Base-by-base conservation (phyloP, 2,888 invertebrate species). In the Tipula lateralis region DNA sequence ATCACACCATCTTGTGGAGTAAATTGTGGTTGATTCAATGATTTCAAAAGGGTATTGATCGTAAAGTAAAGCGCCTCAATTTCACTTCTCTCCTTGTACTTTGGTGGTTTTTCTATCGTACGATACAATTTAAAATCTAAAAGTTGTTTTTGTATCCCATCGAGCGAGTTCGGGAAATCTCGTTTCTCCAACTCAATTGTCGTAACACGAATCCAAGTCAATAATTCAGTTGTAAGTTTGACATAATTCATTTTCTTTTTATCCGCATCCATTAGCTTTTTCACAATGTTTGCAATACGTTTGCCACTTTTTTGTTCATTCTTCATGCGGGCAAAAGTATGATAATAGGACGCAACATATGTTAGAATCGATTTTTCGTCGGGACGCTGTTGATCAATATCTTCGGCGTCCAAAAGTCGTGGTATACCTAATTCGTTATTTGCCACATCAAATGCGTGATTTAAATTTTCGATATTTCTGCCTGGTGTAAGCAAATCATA, bases 351-450 rank as follows among this genome's bases (percentile, higher is more conserved):
- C 1, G 99, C 99, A 44, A 99, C 98, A 89, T 99, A 99, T 29
- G 99, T 99, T 92, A 99, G 96, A 89, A 99, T 97, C 36, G 98
- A 98, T 91, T 99, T 99, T 91, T 99, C 99, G 89, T 99, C 99
- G 0, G 99, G 99, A 83, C 97, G 93, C 84, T 92, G 94, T 0
- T 96, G 97, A 91, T 99, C 99, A 87, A 99, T 96, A 90, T 99
- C 98, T 92, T 99, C 99, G 85, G 99, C 98, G 89, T 99, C 99
- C 84, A 99, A 92, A 85, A 99, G 93, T 90, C 89, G 89, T 16
- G 98, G 96, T 86, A 99, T 99, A 83, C 98, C 98, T 87, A 99
- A 93, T 88, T 98, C 95, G 84, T 94, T 93, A 89, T 97, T 96
- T 0, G 99, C 99, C 85, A 97, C 94, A 89, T 98, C 96, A 91